These are phyloP conservation scores for Nomada fucata DNA, from an alignment of 2,888 invertebrate species.

Conservation along the genomic window DNA sequence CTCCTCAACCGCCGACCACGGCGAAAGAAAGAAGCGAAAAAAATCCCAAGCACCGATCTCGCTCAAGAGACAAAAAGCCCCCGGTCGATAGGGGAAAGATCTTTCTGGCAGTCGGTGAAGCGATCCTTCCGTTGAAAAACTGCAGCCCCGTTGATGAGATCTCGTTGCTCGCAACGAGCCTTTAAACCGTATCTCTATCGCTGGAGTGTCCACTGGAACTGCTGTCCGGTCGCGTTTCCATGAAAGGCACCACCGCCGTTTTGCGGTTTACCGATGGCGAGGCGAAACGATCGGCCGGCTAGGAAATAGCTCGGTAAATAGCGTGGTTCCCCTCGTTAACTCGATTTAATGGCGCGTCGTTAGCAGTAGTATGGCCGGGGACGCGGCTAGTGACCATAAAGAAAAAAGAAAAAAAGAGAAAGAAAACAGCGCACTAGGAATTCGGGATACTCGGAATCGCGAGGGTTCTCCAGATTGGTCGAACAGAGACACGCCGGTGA, in stretches of 20 bases:
- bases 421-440: constrained; percentile 57
- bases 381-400: constrained; percentile 63
- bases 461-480: constrained; percentile 32
- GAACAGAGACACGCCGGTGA: neutral
- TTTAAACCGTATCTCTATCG: constrained; percentile 42
- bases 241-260: constrained; percentile 55
- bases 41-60: neutral
- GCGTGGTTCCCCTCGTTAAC: constrained; percentile 79
- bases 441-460: constrained; percentile 69
- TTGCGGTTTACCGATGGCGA: constrained; percentile 70
- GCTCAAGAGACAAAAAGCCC: constrained; percentile 11
- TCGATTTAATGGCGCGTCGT: constrained; percentile 81
- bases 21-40: neutral
- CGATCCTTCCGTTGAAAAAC: neutral
- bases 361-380: constrained; percentile 77
- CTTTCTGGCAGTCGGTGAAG: neutral
- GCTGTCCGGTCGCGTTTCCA: constrained; percentile 56
- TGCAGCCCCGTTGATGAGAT: neutral
- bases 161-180: constrained; percentile 23
- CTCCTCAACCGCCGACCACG: neutral
- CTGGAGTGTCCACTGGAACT: constrained; percentile 59
- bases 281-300: constrained; percentile 65
- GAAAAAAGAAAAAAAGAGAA: constrained; percentile 40
- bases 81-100: constrained; percentile 11
- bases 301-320: constrained; percentile 72